Conservation (phyloP, 2,888 invertebrate species). For the Dyspetes luteomarginatus region DNA sequence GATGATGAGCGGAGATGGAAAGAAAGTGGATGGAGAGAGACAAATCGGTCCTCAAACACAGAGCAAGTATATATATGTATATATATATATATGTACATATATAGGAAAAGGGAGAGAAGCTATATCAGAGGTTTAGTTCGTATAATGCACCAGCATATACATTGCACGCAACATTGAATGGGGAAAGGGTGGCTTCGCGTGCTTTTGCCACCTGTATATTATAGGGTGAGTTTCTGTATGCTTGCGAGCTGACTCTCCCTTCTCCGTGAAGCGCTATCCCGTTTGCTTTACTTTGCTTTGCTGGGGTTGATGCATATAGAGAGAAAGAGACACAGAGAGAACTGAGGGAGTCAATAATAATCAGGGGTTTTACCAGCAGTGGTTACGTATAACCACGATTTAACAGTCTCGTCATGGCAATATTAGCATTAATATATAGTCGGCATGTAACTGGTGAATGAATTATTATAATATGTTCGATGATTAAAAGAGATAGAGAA, state of each 20-base stretch:
- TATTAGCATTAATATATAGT: constrained; percentile 53
- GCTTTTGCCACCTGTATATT: constrained; percentile 62
- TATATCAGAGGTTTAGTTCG: constrained; percentile 53
- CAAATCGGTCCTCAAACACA: constrained; percentile 30
- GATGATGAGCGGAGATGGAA: not conserved
- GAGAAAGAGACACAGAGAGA: constrained; percentile 17
- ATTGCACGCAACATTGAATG: constrained; percentile 18
- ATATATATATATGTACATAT: constrained; percentile 5
- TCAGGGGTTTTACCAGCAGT: constrained; percentile 39
- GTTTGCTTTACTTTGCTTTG: constrained; percentile 54
- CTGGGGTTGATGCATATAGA: constrained; percentile 13
- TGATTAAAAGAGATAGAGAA: not conserved
- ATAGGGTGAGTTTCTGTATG: constrained; percentile 27
- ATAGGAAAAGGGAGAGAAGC: constrained; percentile 28
- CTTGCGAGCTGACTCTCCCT: constrained; percentile 31
- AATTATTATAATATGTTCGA: constrained; percentile 11
- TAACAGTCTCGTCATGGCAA: constrained; percentile 43
- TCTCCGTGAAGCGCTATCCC: constrained; percentile 35
- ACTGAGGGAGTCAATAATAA: constrained; percentile 52
- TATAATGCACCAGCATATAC: constrained; percentile 39
- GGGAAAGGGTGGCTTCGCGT: constrained; percentile 47
- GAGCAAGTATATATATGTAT: constrained; percentile 26
- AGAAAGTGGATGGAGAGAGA: not conserved
- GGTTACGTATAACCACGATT: constrained; percentile 52
- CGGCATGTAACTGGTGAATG: not conserved